Base-by-base conservation (phyloP, 2,113 vertebrate genomes). In the Campylorhamphus procurvoides region DNA sequence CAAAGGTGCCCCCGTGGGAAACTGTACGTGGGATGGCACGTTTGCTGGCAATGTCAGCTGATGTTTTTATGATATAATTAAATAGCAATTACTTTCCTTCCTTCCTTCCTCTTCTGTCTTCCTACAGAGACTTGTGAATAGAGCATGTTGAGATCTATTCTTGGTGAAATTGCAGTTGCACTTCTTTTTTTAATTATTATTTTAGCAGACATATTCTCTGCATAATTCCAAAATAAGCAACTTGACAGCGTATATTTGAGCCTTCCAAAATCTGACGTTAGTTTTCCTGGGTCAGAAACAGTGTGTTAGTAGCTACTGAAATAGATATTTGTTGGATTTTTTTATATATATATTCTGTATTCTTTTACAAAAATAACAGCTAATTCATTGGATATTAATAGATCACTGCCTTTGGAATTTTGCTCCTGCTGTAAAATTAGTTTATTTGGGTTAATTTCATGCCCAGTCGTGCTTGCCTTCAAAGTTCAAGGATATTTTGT, bases 101-200 rank as follows among this genome's bases (percentile, higher is more conserved):
- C 56, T 79, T 73, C 76, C 50, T 74, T 53, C 66, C 47, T 59
- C 9, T 11, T 83, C 66, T 62, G 63, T 66, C 46, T 85, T 84
- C 63, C 79, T 80, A 39, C 76, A 35, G 71, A 56, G 46, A 40
- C 55, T 84, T 92, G 64, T 55, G 79, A 94, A 77, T 89, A 44
- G 62, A 84, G 84, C 71, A 17, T 28, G 71, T 79, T 75, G 94
- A 89, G 82, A 95, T 69, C 91, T 91, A 90, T 95, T 94, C 92
- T 56, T 68, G 79, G 86, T 63, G 40, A 68, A 89, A 84, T 19
- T 18, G 24, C 75, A 80, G 35, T 59, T 84, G 85, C 8, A 7
- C 27, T 58, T n/a, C 25, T 83, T 62, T 89, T 90, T 81, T 59
- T 25, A 56, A 87, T 93, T 74, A 92, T 75, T 92, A 84, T 84